phyloP scores from a whole-genome alignment of 2,113 vertebrate genomes.

The Sitta europaea region DNA sequence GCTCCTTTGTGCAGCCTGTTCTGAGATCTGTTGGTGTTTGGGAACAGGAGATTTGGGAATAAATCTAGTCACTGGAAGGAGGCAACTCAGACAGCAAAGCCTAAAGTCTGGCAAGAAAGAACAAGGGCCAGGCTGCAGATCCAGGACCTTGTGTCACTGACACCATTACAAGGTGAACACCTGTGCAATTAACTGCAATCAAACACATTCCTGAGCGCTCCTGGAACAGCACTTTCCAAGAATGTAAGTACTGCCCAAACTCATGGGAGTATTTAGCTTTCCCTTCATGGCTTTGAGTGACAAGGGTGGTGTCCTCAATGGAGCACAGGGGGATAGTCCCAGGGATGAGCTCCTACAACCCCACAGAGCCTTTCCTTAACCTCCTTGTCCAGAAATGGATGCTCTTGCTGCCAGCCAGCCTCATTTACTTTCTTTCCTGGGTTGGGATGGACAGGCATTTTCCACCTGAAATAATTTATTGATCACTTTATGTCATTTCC shows the following conservation, averaged over 20 bases:
- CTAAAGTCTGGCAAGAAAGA: neutral
- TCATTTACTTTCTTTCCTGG: neutral
- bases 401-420: neutral
- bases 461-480: neutral
- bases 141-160: neutral
- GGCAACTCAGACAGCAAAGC: neutral
- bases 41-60: neutral
- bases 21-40: neutral
- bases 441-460: neutral
- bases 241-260: neutral
- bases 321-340: neutral
- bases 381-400: neutral
- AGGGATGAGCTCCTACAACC: rapidly evolving
- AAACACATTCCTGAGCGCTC: neutral
- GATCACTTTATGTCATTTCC: neutral
- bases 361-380: neutral
- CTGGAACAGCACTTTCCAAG: neutral
- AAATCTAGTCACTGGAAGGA: neutral
- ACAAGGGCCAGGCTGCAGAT: neutral
- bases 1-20: rapidly evolving
- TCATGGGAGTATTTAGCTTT: neutral
- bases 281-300: neutral
- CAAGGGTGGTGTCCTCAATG: rapidly evolving
- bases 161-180: neutral
- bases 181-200: neutral